Conservation (phyloP, 1,140 invertebrate genomes). For the Psilanteris sp. region DNA sequence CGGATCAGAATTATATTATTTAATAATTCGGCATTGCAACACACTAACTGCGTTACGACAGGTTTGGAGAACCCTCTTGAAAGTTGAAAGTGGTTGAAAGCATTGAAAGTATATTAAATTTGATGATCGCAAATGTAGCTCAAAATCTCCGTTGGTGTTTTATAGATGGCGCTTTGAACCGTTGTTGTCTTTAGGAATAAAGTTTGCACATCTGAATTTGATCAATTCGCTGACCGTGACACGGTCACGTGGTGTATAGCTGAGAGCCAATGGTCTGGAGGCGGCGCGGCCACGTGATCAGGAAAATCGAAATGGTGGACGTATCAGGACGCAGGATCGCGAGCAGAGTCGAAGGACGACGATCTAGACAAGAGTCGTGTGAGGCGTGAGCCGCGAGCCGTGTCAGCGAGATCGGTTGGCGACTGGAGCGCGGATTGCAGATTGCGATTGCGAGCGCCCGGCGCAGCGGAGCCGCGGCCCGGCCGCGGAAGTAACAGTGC, state of each 20-base stretch:
- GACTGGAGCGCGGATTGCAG: conserved; percentile 16
- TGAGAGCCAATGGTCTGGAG: conserved; percentile 22
- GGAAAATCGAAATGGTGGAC: conserved; percentile 78
- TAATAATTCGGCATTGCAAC: too few relatives aligned
- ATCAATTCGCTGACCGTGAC: background rate
- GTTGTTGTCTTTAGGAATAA: too few relatives aligned
- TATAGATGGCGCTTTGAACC: too few relatives aligned
- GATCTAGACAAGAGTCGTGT: conserved; percentile 69
- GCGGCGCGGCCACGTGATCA: conserved; percentile 68
- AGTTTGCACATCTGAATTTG: too few relatives aligned
- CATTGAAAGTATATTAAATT: too few relatives aligned
- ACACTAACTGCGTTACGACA: too few relatives aligned
- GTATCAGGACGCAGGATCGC: conserved; percentile 77
- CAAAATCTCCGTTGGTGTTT: too few relatives aligned
- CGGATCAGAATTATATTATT: too few relatives aligned
- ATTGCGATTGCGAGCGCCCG: background rate
- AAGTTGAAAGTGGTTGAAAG: too few relatives aligned
- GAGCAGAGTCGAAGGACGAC: conserved; percentile 75
- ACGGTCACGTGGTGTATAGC: conserved; percentile 51
- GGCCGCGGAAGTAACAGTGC: too few relatives aligned
- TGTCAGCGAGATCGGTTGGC: conserved; percentile 50
- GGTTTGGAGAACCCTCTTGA: too few relatives aligned
- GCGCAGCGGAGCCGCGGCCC: background rate
- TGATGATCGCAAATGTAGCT: too few relatives aligned
- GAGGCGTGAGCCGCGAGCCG: conserved; percentile 49